Conservation (phyloP, 2,888 invertebrate species). For the Drosophila peninsularis region DNA sequence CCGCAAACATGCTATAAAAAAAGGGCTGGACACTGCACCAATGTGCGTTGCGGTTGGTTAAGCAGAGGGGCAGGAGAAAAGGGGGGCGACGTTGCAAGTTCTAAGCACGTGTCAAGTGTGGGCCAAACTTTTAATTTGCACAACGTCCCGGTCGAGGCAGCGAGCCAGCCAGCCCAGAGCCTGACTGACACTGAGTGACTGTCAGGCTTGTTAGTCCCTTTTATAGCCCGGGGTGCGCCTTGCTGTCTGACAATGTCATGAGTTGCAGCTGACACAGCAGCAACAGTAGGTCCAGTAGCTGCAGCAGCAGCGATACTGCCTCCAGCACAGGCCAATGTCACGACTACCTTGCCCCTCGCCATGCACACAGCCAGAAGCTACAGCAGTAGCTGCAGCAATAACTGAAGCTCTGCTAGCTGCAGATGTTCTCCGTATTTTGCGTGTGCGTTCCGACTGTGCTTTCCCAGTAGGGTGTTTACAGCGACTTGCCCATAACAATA, state of each 20-base stretch:
- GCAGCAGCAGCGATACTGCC: constrained; percentile 6
- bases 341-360: not conserved
- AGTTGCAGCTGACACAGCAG: constrained; percentile 81
- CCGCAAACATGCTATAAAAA: constrained; percentile 40
- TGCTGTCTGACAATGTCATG: constrained; percentile 79
- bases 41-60: constrained; percentile 5
- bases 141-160: constrained; percentile 22
- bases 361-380: constrained; percentile 10
- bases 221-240: constrained; percentile 61
- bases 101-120: constrained; percentile 80
- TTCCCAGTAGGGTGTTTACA: not conserved
- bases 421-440: constrained; percentile 23
- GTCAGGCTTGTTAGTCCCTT: constrained; percentile 74
- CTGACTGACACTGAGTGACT: constrained; percentile 79
- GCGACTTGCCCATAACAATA: not conserved
- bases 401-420: constrained; percentile 37
- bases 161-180: constrained; percentile 15
- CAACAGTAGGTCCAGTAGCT: constrained; percentile 20
- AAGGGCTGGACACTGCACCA: constrained; percentile 1
- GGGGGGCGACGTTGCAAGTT: constrained; percentile 26
- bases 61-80: not conserved
- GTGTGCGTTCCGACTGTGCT: constrained; percentile 1
- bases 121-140: constrained; percentile 80
- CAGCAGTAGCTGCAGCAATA: constrained; percentile 17
- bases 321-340: constrained; percentile 7